Conservation (phyloP, 2,888 invertebrate genomes). For the Parapristionchus giblindavisi region DNA sequence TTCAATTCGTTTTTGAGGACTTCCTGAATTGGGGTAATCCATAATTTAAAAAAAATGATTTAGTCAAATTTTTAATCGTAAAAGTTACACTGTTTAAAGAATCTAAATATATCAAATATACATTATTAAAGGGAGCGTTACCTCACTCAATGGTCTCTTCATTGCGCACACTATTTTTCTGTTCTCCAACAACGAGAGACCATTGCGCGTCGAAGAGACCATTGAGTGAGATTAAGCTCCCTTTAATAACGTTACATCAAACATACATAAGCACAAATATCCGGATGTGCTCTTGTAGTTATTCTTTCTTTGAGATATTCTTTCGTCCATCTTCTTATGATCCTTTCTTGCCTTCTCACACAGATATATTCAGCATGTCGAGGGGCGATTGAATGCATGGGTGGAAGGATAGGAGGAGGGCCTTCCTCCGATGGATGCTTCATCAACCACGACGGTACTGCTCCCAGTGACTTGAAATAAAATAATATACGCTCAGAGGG, state of each 20-base stretch:
- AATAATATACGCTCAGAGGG: too few relatives aligned
- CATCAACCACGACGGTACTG: not conserved
- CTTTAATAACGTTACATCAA: not conserved
- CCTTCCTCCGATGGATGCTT: not conserved
- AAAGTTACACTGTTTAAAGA: too few relatives aligned
- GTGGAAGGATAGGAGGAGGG: not conserved
- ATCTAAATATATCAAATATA: conserved; percentile 11
- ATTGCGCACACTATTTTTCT: too few relatives aligned
- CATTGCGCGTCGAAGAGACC: too few relatives aligned
- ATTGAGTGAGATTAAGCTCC: too few relatives aligned
- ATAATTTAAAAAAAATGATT: not conserved
- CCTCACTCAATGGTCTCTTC: too few relatives aligned
- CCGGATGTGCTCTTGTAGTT: not conserved
- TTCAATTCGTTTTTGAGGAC: conserved; percentile 31
- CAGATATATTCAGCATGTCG: conserved; percentile 6
- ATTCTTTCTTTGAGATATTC: conserved; percentile 30
- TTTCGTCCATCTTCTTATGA: conserved; percentile 22
- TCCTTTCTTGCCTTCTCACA: conserved; percentile 8
- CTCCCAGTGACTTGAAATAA: too few relatives aligned
- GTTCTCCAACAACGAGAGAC: too few relatives aligned
- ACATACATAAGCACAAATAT: conserved; percentile 27
- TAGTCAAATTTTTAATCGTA: too few relatives aligned
- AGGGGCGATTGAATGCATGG: not conserved
- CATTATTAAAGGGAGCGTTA: too few relatives aligned
- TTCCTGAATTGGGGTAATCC: conserved; percentile 8